phyloP scores from a whole-genome alignment of 2,888 invertebrate genomes.

The Amphipyra berbera region DNA sequence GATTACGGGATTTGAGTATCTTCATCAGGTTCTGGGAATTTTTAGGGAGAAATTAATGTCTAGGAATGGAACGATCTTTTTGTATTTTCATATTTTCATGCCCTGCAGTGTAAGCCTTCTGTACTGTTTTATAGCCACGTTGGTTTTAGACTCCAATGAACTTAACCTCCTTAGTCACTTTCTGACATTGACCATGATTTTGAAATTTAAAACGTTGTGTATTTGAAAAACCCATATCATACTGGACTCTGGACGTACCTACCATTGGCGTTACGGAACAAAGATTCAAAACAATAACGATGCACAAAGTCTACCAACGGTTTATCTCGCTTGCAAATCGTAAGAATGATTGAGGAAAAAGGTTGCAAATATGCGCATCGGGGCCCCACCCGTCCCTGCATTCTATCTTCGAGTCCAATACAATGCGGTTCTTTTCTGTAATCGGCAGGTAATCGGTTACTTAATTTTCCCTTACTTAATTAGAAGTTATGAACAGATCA shows the following conservation, averaged over 20 bases:
- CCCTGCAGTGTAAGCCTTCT: background rate
- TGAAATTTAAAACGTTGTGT: background rate
- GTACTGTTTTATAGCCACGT: background rate
- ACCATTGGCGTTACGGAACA: background rate
- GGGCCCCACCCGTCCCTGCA: slow-evolving; percentile 2
- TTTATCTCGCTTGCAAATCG: slow-evolving; percentile 45
- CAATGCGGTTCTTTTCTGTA: slow-evolving; percentile 1
- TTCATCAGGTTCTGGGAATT: slow-evolving; percentile 17
- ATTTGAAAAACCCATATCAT: background rate
- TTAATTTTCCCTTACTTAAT: slow-evolving; percentile 13
- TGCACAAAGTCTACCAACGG: slow-evolving; percentile 5
- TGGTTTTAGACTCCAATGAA: background rate
- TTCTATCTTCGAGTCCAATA: slow-evolving; percentile 5
- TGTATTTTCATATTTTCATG: too few species aligned
- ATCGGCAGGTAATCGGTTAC: slow-evolving; percentile 1
- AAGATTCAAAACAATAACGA: slow-evolving; percentile 3
- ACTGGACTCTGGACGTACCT: too few species aligned
- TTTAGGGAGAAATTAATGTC: background rate
- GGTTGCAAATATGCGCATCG: slow-evolving; percentile 16
- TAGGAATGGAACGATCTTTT: too few species aligned
- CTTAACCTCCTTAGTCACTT: background rate
- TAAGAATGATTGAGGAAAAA: slow-evolving; percentile 46
- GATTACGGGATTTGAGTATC: slow-evolving; percentile 20
- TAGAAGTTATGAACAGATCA: background rate
- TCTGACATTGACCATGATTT: background rate